Conservation (phyloP, 2,113 vertebrate species). For the Solea solea region DNA sequence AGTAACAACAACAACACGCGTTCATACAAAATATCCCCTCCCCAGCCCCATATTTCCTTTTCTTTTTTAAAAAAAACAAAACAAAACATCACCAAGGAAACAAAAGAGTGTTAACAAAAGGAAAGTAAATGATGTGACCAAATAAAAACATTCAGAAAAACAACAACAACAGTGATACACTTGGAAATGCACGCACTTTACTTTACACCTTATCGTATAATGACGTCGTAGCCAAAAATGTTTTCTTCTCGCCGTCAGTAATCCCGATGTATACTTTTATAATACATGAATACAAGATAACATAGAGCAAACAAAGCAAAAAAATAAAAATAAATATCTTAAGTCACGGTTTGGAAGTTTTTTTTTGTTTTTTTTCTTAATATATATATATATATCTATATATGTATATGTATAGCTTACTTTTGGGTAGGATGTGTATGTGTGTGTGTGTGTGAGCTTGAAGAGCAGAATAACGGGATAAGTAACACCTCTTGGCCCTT, state of each 20-base stretch:
- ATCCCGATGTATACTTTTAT: slow-evolving; percentile 77
- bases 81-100: slow-evolving; percentile 41
- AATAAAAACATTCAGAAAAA: slow-evolving; percentile 61
- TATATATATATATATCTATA: slow-evolving; percentile 73
- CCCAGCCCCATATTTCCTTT: no score
- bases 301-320: slow-evolving; percentile 83
- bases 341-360: slow-evolving; percentile 78
- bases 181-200: slow-evolving; percentile 80
- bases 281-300: slow-evolving; percentile 79
- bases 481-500: slow-evolving; percentile 21
- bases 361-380: slow-evolving; percentile 70
- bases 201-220: slow-evolving; percentile 51
- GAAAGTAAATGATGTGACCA: slow-evolving; percentile 52
- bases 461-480: slow-evolving; percentile 18
- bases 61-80: slow-evolving; percentile 29
- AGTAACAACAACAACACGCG: slow-evolving; percentile 50
- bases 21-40: slow-evolving; percentile 63
- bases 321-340: slow-evolving; percentile 92
- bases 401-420: slow-evolving; percentile 86
- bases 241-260: slow-evolving; percentile 67
- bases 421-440: slow-evolving; percentile 82
- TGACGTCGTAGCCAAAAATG: slow-evolving; percentile 60
- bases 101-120: slow-evolving; percentile 50
- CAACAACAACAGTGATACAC: slow-evolving; percentile 67
- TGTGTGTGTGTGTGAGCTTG: slow-evolving; percentile 67